Evolutionary conservation across 2,113 vertebrate species (phyloP), one percentile per base, ranked within the genome.

Genomic region (Calidris pugnax): DNA sequence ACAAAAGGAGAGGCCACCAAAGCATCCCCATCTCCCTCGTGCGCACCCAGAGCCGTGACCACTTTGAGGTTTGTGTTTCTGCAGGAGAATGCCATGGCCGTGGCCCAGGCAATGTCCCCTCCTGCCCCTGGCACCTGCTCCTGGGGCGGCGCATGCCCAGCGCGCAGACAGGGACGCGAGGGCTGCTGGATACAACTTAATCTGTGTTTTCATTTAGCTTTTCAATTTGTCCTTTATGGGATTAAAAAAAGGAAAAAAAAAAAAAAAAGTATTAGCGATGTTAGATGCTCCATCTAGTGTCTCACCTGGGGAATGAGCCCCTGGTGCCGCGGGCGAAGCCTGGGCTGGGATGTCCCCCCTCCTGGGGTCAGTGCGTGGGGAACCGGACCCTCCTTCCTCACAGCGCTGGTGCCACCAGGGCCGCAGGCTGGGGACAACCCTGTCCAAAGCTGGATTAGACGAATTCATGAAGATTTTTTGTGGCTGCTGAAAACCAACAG

Each of bases 241-340:
- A 86, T 88, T 81, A 22, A 23, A 59, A 59, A n/a, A n/a, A 59
- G 6, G 13, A 15, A 15, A 72, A 50, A 51, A 32, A 30, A 72
- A 43, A 39, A 41, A 33, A n/a, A 39, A 10, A 30, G n/a, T 48
- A 53, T 90, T 87, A 0, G 0, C 0, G 84, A 43, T 87, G 96
- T 90, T 20, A 92, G 63, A 94, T 92, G 77, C 97, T 97, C 95
- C 96, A 96, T 95, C 95, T 97, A 97, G 96, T 95, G 97, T 87
- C 89, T 95, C 87, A 89, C 80, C 80, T 92, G 67, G 32, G 87
- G 57, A 97, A 92, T 24, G 32, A 87, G 80, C 30, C 76, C 60
- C 21, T 37, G 5, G 8, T 33, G 88, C 30, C 60, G 22, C 14
- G 0, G 35, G 50, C 6, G 3, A 23, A 21, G 59, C 20, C 62